Evolutionary conservation across 2,888 invertebrate genomes (phyloP), one percentile per base, ranked within the genome.

Genomic region (Scelioninae gen. 1): DNA sequence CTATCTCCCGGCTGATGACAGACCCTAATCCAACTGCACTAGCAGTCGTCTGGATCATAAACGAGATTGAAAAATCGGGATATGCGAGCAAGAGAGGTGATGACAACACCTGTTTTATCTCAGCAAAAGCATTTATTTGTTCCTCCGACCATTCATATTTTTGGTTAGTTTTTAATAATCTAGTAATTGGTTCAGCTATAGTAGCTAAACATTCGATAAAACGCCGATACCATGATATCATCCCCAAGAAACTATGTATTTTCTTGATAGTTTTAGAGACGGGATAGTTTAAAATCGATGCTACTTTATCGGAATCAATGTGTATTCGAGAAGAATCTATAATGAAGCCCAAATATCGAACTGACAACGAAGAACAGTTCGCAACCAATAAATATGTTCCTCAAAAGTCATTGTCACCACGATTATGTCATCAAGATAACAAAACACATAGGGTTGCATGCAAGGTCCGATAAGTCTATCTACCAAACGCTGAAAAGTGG

Each of bases 401-500:
- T 38, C 38, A 38, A 38, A 38, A 38, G 38, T 38, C 11, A 4
- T 11, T 8, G 38, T 38, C 8, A 38, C 38, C 5, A 38, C 11
- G 8, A 38, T 11, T 8, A 38, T 38, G 11, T 38, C 38, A 38
- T 38, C n/a, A 6, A 23, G 4, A 23, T 23, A 23, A 23, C 23
- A 23, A 4, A 23, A 23, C 4, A 23, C 23, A 23, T 23, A 23
- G 4, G 23, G 23, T 4, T 23, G 23, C 23, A 23, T 23, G 23
- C 23, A 23, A 23, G 23, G 23, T 4, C 23, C 69, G 5, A 84
- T 9, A 5, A 83, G 15, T 3, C 34, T n/a, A 40, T 85, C 83
- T 0, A 84, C 9, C 5, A 84, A 13, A 0, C 85, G 77, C n/a
- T 84, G 82, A 45, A 83, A 85, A 7, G 86, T 86, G 0, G 79